Evolutionary conservation across 2,888 invertebrate genomes (phyloP), one percentile per base, ranked within the genome.

Genomic region (Monochamus alternatus): DNA sequence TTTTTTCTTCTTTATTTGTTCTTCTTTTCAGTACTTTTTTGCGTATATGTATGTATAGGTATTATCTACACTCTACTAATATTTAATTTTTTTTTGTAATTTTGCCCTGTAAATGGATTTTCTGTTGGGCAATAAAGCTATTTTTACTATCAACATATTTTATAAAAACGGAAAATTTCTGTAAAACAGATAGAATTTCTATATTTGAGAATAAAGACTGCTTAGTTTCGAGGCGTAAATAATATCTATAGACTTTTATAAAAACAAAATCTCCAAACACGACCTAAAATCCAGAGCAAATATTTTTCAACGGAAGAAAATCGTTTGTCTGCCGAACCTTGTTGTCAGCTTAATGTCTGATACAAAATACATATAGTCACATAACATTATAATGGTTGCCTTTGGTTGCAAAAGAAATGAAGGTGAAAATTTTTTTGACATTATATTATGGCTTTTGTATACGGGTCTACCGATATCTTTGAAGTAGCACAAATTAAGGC

Each of bases 231-330:
- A n/a, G 14, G 14, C 62, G 60, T 22, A 51, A 62, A 32, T 62
- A 51, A 70, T 70, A 52, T 51, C 32, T 62, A 44, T 70, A 51
- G 32, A 31, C 59, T 9, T 22, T 43, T 65, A 43, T 14, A 58
- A 72, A 22, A 72, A 72, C 32, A 72, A 38, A 71, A 71, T 64
- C 71, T 38, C 55, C 72, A 65, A 65, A 47, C 65, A 55, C 58
- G 72, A 72, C 72, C 72, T 58, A 72, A 65, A 59, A 64, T 64
- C 65, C 64, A 22, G 22, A 59, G 12, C 52, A 72, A 65, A 65
- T 44, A 59, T 64, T 65, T 69, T 64, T 64, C 64, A 30, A 44
- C 30, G 22, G 7, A 47, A 22, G 44, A 22, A 47, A 55, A 14
- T 47, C 12, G 10, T 64, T 10, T 30, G 47, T 30, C 44, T 22